phyloP scores from a whole-genome alignment of 2,113 vertebrate genomes.

The Antechinus flavipes region DNA sequence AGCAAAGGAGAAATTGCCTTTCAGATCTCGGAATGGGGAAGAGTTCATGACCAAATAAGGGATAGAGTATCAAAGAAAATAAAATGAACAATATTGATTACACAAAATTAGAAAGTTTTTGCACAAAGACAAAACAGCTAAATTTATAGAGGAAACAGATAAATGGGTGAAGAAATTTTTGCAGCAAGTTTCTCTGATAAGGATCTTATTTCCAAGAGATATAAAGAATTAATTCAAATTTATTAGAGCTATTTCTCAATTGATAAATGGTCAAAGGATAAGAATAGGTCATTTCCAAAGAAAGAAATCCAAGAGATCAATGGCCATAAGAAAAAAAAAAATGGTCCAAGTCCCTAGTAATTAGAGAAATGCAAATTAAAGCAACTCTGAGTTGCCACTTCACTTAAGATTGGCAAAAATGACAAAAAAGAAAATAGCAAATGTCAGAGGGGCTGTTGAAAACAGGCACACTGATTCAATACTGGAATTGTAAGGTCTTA shows the following conservation, averaged over 20 bases:
- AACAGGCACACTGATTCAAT: background rate
- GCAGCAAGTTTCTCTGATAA: background rate
- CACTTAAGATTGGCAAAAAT: background rate
- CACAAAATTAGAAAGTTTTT: background rate
- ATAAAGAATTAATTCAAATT: background rate
- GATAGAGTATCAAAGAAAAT: background rate
- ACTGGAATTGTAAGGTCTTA: background rate
- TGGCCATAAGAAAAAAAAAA: background rate
- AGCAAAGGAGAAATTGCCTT: background rate
- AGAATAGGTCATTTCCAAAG: background rate
- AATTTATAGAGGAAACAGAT: background rate
- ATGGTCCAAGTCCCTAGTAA: background rate
- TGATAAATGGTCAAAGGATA: background rate
- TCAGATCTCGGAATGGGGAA: background rate
- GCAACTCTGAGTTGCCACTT: background rate
- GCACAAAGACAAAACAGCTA: background rate
- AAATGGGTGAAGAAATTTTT: background rate
- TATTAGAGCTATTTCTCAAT: background rate
- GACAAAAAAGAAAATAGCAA: background rate
- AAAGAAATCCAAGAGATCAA: background rate
- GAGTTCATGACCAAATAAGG: background rate
- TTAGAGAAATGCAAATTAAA: background rate
- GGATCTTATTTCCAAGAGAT: background rate
- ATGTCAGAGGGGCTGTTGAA: background rate
- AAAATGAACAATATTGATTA: background rate